phyloP scores from a whole-genome alignment of 2,888 invertebrate genomes.

The Drosophila limbata region DNA sequence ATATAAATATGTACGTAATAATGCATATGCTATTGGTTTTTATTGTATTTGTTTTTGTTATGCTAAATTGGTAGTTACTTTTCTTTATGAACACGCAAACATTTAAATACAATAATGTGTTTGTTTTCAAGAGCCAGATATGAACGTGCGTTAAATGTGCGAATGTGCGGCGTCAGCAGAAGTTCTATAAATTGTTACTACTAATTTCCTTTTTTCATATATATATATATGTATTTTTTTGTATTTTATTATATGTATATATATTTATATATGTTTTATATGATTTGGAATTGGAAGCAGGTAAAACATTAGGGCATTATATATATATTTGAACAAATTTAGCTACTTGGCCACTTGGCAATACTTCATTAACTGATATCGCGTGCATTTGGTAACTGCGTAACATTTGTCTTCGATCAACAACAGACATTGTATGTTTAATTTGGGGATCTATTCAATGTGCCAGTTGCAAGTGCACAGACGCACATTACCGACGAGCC shows the following conservation, averaged over 20 bases:
- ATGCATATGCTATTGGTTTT: constrained; percentile 72
- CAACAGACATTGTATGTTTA: constrained; percentile 62
- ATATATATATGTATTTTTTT: constrained; percentile 40
- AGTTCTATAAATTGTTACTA: constrained; percentile 58
- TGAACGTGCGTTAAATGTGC: constrained; percentile 57
- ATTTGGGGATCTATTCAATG: constrained; percentile 32
- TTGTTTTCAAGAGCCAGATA: constrained; percentile 49
- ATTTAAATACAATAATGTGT: constrained; percentile 71
- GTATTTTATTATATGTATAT: constrained; percentile 43
- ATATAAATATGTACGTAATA: constrained; percentile 66
- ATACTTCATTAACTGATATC: constrained; percentile 61
- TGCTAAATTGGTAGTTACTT: constrained; percentile 63
- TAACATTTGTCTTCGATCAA: constrained; percentile 47
- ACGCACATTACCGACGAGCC: constrained; percentile 51
- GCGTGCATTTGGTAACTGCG: constrained; percentile 56
- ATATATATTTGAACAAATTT: constrained; percentile 61
- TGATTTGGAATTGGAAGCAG: constrained; percentile 69
- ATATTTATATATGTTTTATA: constrained; percentile 44
- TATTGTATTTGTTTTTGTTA: constrained; percentile 48
- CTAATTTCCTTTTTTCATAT: constrained; percentile 73
- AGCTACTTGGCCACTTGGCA: constrained; percentile 77
- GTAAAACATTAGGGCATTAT: constrained; percentile 46
- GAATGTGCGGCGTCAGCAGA: constrained; percentile 35
- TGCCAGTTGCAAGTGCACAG: constrained; percentile 61
- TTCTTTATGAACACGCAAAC: constrained; percentile 70